Evolutionary conservation across 2,888 invertebrate species (phyloP), one percentile per base, ranked within the genome.

Genomic region (Diaphora mendica): DNA sequence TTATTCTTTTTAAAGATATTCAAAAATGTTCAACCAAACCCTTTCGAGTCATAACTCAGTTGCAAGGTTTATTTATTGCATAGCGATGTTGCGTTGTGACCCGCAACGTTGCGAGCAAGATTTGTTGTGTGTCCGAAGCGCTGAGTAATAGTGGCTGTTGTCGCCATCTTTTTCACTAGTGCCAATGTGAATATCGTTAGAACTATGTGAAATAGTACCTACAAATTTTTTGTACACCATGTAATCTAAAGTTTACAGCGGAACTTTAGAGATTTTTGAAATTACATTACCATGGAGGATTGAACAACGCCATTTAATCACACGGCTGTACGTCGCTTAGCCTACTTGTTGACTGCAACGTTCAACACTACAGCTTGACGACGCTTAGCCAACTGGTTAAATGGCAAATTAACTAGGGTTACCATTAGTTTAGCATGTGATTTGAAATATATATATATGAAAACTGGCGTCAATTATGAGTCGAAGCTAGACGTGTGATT

Each of bases 111-210:
- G 77, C 80, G 75, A 77, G 75, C 76, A 82, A 88, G 88, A 89
- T 89, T 90, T 89, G 89, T 89, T 81, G 85, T 79, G 76, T 83
- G 87, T 83, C 88, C 81, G 80, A 79, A 73, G 71, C 72, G 65
- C 82, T 88, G 86, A 90, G 77, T 89, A 87, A 89, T 89, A 80
- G 85, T 81, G 84, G 82, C 86, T 88, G 88, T 89, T 89, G 83
- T 73, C 73, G 78, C 78, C 74, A 48, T 74, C 71, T 71, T 74
- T 70, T 72, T 71, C 64, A 59, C 39, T 71, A n/a, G 67, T 69
- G 64, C 75, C 69, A 70, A 71, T 64, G 26, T 70, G 30, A 64
- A 65, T 33, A 51, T 42, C 35, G 72, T 17, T 42, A 33, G 39
- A 33, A 51, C 26, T 66, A 42, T 66, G 23, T 66, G n/a, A 11